Evolutionary conservation across 2,888 invertebrate species (phyloP).

Genomic region (Rhamphomyia laevipes): DNA sequence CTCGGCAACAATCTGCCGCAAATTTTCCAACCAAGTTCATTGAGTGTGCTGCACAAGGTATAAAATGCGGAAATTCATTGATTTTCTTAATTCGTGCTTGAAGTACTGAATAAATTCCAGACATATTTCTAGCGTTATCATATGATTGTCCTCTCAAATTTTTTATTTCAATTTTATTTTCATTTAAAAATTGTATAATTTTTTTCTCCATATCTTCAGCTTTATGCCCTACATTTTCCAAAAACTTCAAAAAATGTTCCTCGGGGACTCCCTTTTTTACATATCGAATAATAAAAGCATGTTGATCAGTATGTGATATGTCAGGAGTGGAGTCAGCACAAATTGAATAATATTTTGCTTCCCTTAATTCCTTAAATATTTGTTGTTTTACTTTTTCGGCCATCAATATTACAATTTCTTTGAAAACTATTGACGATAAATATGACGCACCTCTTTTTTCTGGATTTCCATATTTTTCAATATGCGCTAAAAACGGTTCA

Average conservation of each 20-base stretch:
- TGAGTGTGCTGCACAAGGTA: neutral
- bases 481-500: constrained; percentile 1
- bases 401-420: constrained; percentile 1
- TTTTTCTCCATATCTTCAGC: constrained; percentile 11
- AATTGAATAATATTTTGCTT: constrained; percentile 16
- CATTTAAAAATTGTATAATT: constrained; percentile 1
- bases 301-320: constrained; percentile 6
- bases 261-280: constrained; percentile 6
- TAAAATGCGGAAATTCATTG: neutral
- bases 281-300: neutral
- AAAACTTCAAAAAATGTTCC: constrained; percentile 4
- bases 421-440: neutral
- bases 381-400: neutral
- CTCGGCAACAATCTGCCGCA: constrained; percentile 1
- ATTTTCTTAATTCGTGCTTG: neutral
- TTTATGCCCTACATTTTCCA: constrained; percentile 2
- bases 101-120: neutral
- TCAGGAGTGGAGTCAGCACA: constrained; percentile 18
- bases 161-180: constrained; percentile 1
- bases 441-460: neutral
- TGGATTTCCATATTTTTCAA: constrained; percentile 1
- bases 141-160: neutral
- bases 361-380: neutral
- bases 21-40: neutral
- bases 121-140: neutral